A percentile compares a stretch with the other conserved stretches of the same genome.
phyloP scores from a whole-genome alignment of 1,140 invertebrate genomes.

The Limonius californicus region DNA sequence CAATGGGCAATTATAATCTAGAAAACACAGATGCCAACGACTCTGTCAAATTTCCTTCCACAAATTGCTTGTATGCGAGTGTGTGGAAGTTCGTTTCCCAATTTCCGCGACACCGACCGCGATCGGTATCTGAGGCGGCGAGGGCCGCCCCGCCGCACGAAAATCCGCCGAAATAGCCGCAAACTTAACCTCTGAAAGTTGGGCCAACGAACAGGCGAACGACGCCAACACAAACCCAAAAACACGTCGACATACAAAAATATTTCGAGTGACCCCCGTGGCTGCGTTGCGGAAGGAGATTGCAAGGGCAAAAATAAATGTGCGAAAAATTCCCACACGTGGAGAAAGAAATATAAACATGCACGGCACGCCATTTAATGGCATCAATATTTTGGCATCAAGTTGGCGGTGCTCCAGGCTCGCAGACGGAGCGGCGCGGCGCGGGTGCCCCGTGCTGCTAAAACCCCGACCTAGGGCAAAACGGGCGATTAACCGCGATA shows the following conservation, averaged over 20 bases:
- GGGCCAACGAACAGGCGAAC: no score
- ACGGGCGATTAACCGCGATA: neutral
- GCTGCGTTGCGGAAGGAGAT: neutral
- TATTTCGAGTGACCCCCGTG: neutral
- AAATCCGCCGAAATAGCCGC: no score
- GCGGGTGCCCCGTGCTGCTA: neutral
- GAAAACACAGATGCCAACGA: no score
- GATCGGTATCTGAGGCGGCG: no score
- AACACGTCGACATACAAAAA: neutral
- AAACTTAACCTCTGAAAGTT: no score
- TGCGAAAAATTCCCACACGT: conserved; percentile 3
- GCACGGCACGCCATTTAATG: conserved; percentile 8
- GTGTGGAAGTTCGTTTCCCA: no score
- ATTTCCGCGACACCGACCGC: no score
- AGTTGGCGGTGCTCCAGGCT: neutral
- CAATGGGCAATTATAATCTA: no score
- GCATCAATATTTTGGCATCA: conserved; percentile 10
- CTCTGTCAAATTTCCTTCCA: no score
- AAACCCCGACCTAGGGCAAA: neutral
- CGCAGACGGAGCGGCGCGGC: neutral
- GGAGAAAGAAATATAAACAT: conserved; percentile 12
- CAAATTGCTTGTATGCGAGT: no score
- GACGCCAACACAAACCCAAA: conserved; percentile 4
- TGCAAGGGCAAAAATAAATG: conserved; percentile 7
- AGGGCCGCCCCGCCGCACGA: no score